Base-by-base conservation (phyloP, 92 coral and sea anemone genomes). In the Micromussa lordhowensis region DNA sequence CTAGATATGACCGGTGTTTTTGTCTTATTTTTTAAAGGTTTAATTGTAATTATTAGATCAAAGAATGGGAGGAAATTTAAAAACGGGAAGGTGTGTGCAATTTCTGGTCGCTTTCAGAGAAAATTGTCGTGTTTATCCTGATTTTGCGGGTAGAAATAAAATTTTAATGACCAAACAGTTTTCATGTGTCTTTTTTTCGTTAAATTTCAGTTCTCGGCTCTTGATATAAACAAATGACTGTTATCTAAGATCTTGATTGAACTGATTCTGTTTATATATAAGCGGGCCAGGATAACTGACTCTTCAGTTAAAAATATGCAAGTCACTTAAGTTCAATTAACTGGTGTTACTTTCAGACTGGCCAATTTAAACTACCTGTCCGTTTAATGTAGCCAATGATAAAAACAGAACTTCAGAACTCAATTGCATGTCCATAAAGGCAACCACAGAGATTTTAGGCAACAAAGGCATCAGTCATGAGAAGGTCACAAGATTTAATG, bases 131-230 rank as follows among this genome's bases (percentile, higher is more conserved):
- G 74, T 76, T 86, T 77, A 44, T 63, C 83, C 64, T 15, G 66
- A 17, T 84, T 73, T 86, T 74, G 83, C 83, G 49, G 83, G 89
- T 86, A 15, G 83, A 44, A 86, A 77, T 86, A 64, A 77, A 77
- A 77, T n/a, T 48, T 77, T 86, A 77, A 86, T 86, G 77, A 68
- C 3, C 24, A 77, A 86, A 86, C 34, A 66, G 21, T 26, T 34
- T 26, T 32, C 4, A 73, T 73, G 51, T 73, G 78, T 36, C 51
- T 73, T 34, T 5, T 16, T 38, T 35, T 32, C 17, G 51, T 73
- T 26, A 5, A 73, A 19, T 36, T 35, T 17, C 21, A 21, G 0
- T 32, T 36, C 53, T 73, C 51, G 51, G 78, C 10, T 11, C 11
- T 10, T 18, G 51, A 34, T 6, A 38, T 22, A 22, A 11, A 36